These are phyloP conservation scores for Scaptomyza montana DNA, from an alignment of 1,140 invertebrate genomes.

Conservation along the genomic window DNA sequence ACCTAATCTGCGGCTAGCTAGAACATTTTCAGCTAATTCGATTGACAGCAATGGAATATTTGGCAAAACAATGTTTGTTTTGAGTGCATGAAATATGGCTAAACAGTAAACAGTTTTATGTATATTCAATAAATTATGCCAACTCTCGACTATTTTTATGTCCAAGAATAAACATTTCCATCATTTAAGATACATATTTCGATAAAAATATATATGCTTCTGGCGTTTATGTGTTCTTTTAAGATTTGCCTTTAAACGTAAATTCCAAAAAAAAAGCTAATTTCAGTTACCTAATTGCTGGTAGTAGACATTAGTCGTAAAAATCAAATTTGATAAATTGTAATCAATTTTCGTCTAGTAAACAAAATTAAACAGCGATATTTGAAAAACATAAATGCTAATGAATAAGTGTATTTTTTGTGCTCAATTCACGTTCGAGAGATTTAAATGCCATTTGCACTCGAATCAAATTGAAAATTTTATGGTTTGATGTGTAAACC, in stretches of 20 bases:
- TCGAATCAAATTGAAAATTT: not conserved
- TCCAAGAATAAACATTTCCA: slow-evolving; percentile 38
- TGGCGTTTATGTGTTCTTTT: not conserved
- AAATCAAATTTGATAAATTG: slow-evolving; percentile 35
- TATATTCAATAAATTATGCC: slow-evolving; percentile 30
- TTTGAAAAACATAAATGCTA: not conserved
- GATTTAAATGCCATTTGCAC: not conserved
- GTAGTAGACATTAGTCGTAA: slow-evolving; percentile 16
- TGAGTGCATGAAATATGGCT: slow-evolving; percentile 39
- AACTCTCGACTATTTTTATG: slow-evolving; percentile 32
- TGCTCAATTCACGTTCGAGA: not conserved
- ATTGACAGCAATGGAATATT: slow-evolving; percentile 37
- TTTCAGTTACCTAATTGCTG: slow-evolving; percentile 36
- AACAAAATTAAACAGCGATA: slow-evolving; percentile 19
- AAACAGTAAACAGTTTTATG: slow-evolving; percentile 4
- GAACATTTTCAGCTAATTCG: slow-evolving; percentile 16
- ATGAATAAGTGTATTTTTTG: slow-evolving; percentile 8
- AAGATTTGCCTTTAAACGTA: not conserved
- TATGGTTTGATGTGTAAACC: too few relatives aligned
- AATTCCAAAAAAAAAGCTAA: not conserved
- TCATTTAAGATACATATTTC: slow-evolving; percentile 16
- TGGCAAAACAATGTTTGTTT: slow-evolving; percentile 35
- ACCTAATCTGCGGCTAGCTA: slow-evolving; percentile 23
- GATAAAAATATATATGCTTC: not conserved
- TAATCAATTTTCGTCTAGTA: slow-evolving; percentile 28